Conservation (phyloP, 37 sponge, comb jelly and placozoan genomes). For the Ianthella basta region DNA sequence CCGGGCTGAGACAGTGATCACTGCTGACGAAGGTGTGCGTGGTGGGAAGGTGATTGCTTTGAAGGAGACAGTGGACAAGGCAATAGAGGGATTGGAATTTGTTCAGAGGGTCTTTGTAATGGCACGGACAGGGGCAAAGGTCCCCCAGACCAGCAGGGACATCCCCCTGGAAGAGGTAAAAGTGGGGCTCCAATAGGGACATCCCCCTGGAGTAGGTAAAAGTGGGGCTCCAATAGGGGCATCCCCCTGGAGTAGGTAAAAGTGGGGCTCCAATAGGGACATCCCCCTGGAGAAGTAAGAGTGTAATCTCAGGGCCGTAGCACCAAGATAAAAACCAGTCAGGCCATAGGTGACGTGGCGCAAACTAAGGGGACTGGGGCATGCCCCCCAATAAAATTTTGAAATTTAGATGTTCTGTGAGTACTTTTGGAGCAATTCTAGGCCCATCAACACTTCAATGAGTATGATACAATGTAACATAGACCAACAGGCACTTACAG, state of each 20-base stretch:
- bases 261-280: background rate
- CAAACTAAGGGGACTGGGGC: too few relatives aligned
- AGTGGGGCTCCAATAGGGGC: background rate
- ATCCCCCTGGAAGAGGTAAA: conserved; percentile 74
- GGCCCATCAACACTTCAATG: too few relatives aligned
- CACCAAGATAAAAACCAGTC: too few relatives aligned
- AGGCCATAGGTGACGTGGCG: too few relatives aligned
- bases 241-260: background rate
- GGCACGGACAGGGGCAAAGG: conserved; percentile 78
- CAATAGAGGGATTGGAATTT: conserved; percentile 69
- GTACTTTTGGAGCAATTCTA: too few relatives aligned
- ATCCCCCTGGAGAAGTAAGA: background rate
- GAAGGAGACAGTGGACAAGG: conserved; percentile 85
- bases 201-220: background rate
- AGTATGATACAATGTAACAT: too few relatives aligned
- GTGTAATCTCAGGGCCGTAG: too few relatives aligned
- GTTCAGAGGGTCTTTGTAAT: conserved; percentile 82
- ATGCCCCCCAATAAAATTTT: too few relatives aligned
- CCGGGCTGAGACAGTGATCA: conserved; percentile 77
- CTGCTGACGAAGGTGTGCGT: conserved; percentile 88
- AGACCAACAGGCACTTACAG: too few relatives aligned
- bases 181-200: background rate
- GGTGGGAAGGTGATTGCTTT: conserved; percentile 88
- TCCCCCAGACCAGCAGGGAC: conserved; percentile 72
- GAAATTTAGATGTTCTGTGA: too few relatives aligned